A percentile compares a stretch with the other conserved stretches of the same genome.
These are phyloP conservation scores for Saturnia pavonia DNA, from an alignment of 2,888 invertebrate genomes.

Conservation along the genomic window DNA sequence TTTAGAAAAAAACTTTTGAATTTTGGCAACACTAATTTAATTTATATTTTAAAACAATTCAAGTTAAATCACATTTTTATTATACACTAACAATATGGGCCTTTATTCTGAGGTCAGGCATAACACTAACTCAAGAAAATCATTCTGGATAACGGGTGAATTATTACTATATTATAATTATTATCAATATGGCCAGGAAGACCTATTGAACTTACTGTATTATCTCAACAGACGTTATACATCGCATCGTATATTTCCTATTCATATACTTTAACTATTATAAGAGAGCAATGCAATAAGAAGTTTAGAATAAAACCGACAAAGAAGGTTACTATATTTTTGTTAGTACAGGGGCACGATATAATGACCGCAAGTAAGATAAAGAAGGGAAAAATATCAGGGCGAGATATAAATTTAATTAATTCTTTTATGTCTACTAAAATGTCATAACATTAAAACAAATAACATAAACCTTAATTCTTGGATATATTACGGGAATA, in stretches of 20 bases:
- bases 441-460: slow-evolving; percentile 20
- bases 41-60: slow-evolving; percentile 24
- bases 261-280: not conserved
- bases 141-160: slow-evolving; percentile 52
- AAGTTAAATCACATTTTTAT: slow-evolving; percentile 51
- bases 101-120: slow-evolving; percentile 44
- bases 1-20: not conserved
- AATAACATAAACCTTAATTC: slow-evolving; percentile 20
- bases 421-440: slow-evolving; percentile 34
- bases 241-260: slow-evolving; percentile 30
- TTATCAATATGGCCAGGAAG: slow-evolving; percentile 32
- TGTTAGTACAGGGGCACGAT: slow-evolving; percentile 29
- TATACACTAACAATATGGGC: slow-evolving; percentile 31
- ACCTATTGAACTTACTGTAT: slow-evolving; percentile 41
- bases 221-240: slow-evolving; percentile 32
- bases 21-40: slow-evolving; percentile 11
- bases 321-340: not conserved
- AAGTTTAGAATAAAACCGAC: slow-evolving; percentile 28
- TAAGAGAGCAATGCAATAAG: slow-evolving; percentile 31
- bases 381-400: slow-evolving; percentile 44
- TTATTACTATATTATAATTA: slow-evolving; percentile 36
- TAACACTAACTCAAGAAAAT: slow-evolving; percentile 48
- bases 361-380: slow-evolving; percentile 57
- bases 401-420: slow-evolving; percentile 34
- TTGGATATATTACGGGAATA: not conserved